phyloP scores from a whole-genome alignment of 2,797 vertebrate genomes.

The Cuculus canorus region DNA sequence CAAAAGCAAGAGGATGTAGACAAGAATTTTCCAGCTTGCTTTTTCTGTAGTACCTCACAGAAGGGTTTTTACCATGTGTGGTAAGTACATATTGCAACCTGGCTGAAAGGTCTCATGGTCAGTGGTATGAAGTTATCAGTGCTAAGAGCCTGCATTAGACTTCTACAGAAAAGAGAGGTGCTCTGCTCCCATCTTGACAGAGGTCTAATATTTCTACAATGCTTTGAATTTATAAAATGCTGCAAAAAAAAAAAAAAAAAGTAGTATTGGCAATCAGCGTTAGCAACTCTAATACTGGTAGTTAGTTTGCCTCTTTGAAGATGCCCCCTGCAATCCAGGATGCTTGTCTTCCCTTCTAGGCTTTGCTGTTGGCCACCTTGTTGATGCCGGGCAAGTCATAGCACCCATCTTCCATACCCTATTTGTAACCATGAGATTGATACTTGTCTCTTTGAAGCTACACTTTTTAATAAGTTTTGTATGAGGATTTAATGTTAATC shows the following conservation, averaged over 20 bases:
- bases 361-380: not conserved
- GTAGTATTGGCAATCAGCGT: not conserved
- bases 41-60: not conserved
- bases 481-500: not conserved
- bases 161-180: not conserved
- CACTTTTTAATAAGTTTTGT: not conserved
- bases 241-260: not conserved
- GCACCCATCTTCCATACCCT: fast-evolving
- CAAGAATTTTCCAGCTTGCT: not conserved
- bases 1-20: not conserved
- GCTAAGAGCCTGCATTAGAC: not conserved
- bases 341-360: not conserved
- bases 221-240: not conserved
- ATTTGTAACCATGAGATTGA: not conserved
- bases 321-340: not conserved
- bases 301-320: not conserved
- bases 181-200: not conserved
- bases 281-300: not conserved
- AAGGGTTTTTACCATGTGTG: not conserved
- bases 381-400: not conserved
- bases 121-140: not conserved
- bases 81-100: not conserved
- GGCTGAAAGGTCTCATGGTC: not conserved
- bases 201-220: not conserved
- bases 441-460: not conserved